A percentile compares a stretch with the other conserved stretches of the same genome.
phyloP scores from a whole-genome alignment of 2,113 vertebrate species.

The Eolophus roseicapilla region DNA sequence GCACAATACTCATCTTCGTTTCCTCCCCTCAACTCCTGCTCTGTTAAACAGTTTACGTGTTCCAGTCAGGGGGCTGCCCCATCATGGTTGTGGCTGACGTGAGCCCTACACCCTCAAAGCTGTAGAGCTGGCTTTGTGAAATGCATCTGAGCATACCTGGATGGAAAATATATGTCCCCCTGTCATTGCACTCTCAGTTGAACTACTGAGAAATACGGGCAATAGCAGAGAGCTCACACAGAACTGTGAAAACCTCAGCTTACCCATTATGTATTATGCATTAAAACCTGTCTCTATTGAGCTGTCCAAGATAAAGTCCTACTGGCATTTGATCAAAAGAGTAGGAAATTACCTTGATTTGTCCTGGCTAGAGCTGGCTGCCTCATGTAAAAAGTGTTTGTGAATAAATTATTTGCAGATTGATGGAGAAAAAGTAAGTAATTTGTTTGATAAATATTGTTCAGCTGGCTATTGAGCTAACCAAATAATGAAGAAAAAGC shows the following conservation, averaged over 20 bases:
- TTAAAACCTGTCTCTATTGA: constrained; percentile 63
- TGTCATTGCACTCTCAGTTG: neutral
- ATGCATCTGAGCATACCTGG: neutral
- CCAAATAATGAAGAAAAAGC: constrained; percentile 40
- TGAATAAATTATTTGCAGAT: constrained; percentile 55
- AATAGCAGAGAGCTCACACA: constrained; percentile 23
- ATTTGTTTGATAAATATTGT: constrained; percentile 54
- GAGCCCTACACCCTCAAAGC: neutral
- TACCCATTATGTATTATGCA: constrained; percentile 58
- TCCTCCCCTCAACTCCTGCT: neutral
- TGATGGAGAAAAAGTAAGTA: neutral
- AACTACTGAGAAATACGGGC: constrained; percentile 2
- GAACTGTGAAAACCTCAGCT: constrained; percentile 48
- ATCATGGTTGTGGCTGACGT: fast-evolving
- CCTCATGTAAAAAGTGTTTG: constrained; percentile 36
- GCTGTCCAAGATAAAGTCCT: constrained; percentile 63
- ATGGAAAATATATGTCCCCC: neutral
- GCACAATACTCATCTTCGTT: neutral
- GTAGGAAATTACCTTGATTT: constrained; percentile 62
- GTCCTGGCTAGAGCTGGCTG: constrained; percentile 48
- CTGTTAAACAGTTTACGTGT: neutral
- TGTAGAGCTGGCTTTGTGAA: neutral
- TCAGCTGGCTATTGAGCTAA: constrained; percentile 28
- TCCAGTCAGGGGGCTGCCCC: neutral
- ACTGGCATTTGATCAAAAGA: constrained; percentile 61